Base-by-base conservation (phyloP, 2,888 invertebrate genomes). In the Drosophila sordidula region DNA sequence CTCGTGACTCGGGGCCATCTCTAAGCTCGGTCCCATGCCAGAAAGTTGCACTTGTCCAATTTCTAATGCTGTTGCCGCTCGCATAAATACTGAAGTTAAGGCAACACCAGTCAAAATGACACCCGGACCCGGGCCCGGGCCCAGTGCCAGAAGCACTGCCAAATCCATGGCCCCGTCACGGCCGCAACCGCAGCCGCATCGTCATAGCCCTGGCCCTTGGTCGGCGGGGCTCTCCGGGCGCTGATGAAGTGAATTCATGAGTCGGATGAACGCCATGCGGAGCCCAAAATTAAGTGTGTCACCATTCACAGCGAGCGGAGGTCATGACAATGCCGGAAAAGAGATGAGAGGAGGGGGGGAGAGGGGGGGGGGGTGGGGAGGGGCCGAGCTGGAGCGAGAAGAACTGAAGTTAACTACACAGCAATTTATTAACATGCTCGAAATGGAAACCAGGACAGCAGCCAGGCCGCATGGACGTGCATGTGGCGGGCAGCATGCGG, bases 341-440 rank as follows among this genome's bases (percentile, higher is more conserved):
- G 39, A 11, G 36, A 22, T 32, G 36, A 18, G 18, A 2, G 6
- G 4, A 6, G n/a, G 14, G 8, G 11, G 3, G 36, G 0, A 2
- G 29, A 14, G 36, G 5, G 1, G 16, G 12, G 36, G 12, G 25
- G 14, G 38, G 6, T 12, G 36, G 46, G 32, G 41, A n/a, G 25
- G 6, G 51, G 18, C 22, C 8, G 38, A 8, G 26, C 25, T 14
- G 5, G 29, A 26, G 54, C 34, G 47, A 58, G 54, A 55, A 39
- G 69, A 68, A 47, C 50, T 51, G 67, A 78, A 72, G 75, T 78
- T 72, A 79, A 75, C 75, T 67, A 56, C 74, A 64, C 61, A 73
- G 73, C 76, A 79, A 79, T 79, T 79, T 79, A 79, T 79, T 79
- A 79, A 79, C 80, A 69, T 66, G 59, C 77, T 66, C 61, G 49